Evolutionary conservation across 2,113 vertebrate species (phyloP).

Genomic region (Ginglymostoma cirratum): DNA sequence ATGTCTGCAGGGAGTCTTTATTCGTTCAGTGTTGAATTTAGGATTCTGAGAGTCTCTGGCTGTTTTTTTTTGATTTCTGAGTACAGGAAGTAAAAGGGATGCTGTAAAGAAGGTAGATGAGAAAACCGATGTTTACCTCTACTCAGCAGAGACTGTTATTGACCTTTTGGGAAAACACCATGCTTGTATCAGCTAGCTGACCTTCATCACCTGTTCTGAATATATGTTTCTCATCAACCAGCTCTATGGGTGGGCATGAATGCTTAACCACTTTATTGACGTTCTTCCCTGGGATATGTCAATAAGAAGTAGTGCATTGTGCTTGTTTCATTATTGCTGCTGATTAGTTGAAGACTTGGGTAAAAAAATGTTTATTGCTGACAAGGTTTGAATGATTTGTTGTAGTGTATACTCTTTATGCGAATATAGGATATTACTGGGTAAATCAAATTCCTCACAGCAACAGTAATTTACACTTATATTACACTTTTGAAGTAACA

Average conservation of each 20-base stretch:
- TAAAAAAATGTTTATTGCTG: neutral
- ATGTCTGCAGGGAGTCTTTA: neutral
- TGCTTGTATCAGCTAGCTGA: neutral
- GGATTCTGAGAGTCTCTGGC: neutral
- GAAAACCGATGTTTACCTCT: neutral
- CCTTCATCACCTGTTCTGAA: neutral
- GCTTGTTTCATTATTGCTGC: neutral
- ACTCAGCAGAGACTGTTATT: neutral
- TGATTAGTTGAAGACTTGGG: neutral
- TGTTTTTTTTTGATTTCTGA: neutral
- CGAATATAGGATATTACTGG: neutral
- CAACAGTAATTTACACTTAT: neutral
- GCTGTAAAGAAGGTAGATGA: neutral
- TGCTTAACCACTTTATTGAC: constrained; percentile 8
- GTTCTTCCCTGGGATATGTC: neutral
- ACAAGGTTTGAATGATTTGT: neutral
- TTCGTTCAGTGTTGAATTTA: neutral
- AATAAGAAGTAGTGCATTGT: neutral
- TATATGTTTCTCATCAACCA: neutral
- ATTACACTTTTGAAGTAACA: neutral
- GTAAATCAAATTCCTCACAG: neutral
- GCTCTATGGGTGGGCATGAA: neutral
- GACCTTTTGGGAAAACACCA: neutral
- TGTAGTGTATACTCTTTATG: neutral
- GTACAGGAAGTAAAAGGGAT: neutral